These are phyloP conservation scores for Drosophila mettleri DNA, from an alignment of 2,888 invertebrate species.

Conservation along the genomic window DNA sequence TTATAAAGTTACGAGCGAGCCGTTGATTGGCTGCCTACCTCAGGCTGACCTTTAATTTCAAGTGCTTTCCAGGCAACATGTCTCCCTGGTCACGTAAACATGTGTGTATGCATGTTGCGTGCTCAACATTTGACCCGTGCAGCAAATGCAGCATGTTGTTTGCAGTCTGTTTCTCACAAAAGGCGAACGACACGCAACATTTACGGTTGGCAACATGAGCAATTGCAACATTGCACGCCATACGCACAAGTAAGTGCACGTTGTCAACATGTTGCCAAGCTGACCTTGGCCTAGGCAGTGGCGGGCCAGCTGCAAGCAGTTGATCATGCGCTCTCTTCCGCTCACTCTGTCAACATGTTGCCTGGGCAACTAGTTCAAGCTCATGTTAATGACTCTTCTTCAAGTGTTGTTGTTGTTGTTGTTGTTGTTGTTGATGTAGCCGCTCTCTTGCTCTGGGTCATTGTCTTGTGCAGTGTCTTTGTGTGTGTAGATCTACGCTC, in stretches of 20 bases:
- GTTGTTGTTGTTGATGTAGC: slow-evolving; percentile 6
- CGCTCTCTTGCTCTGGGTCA: slow-evolving; percentile 59
- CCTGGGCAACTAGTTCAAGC: slow-evolving; percentile 53
- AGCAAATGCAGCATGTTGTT: slow-evolving; percentile 26
- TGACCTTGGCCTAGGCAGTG: slow-evolving; percentile 67
- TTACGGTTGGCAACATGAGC: slow-evolving; percentile 39
- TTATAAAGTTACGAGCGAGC: slow-evolving; percentile 36
- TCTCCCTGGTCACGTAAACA: slow-evolving; percentile 10
- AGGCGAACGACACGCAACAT: slow-evolving; percentile 39
- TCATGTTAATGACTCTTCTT: slow-evolving; percentile 62
- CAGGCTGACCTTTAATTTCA: slow-evolving; percentile 53
- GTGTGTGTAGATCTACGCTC: slow-evolving; percentile 10
- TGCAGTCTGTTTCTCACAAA: slow-evolving; percentile 21
- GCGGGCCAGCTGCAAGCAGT: slow-evolving; percentile 11
- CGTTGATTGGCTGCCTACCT: slow-evolving; percentile 45
- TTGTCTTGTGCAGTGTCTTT: slow-evolving; percentile 49
- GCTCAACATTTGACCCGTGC: slow-evolving; percentile 62
- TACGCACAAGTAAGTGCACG: slow-evolving; percentile 33
- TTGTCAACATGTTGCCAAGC: slow-evolving; percentile 70
- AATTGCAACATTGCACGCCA: slow-evolving; percentile 51
- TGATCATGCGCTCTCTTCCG: slow-evolving; percentile 30
- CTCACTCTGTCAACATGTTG: slow-evolving; percentile 42
- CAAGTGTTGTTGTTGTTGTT: slow-evolving; percentile 9
- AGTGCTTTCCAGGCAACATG: slow-evolving; percentile 46
- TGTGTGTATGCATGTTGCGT: slow-evolving; percentile 43